Conservation (phyloP, 2,113 vertebrate genomes). For the Pangasianodon hypophthalmus region DNA sequence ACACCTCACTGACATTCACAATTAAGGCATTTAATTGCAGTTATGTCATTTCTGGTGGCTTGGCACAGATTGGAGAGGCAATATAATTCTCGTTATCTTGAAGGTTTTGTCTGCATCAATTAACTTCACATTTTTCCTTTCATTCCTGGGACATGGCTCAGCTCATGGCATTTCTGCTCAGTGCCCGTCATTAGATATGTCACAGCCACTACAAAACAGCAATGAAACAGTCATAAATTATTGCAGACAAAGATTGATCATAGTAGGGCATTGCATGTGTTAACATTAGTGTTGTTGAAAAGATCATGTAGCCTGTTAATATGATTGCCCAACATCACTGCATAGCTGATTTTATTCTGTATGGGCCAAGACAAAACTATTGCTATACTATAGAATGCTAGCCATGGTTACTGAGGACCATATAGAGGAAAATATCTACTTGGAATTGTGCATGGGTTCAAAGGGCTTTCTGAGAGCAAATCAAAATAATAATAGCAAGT, state of each 20-base stretch:
- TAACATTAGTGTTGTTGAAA: slow-evolving; percentile 7
- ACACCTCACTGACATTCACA: slow-evolving; percentile 50
- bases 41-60: slow-evolving; percentile 49
- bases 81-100: slow-evolving; percentile 55
- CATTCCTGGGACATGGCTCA: slow-evolving; percentile 35
- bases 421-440: slow-evolving; percentile 1
- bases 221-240: slow-evolving; percentile 28
- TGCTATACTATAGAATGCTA: background rate
- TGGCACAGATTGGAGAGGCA: slow-evolving; percentile 47
- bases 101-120: slow-evolving; percentile 55
- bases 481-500: slow-evolving; percentile 48
- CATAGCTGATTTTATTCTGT: background rate
- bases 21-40: slow-evolving; percentile 52
- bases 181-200: slow-evolving; percentile 38
- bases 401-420: background rate
- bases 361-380: background rate
- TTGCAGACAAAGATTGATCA: slow-evolving; percentile 7
- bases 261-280: background rate
- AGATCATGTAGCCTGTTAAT: background rate
- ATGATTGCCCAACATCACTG: background rate
- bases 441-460: slow-evolving; percentile 32
- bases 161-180: slow-evolving; percentile 48
- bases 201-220: slow-evolving; percentile 20
- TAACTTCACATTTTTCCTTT: slow-evolving; percentile 50
- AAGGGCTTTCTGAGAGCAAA: slow-evolving; percentile 37